Evolutionary conservation across 2,888 invertebrate species (phyloP).

Genomic region (Zhuqinia jingwanae): DNA sequence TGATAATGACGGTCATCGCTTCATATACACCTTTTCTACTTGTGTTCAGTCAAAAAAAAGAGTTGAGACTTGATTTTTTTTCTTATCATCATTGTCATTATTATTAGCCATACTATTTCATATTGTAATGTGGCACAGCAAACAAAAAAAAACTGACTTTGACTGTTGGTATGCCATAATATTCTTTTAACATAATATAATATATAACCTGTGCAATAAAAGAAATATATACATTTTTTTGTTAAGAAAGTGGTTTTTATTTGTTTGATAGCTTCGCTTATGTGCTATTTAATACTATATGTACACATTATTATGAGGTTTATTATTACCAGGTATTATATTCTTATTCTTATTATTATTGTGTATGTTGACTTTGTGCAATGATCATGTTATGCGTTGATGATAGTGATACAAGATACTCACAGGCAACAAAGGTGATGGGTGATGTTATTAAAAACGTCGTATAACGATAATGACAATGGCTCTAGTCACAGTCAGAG

Average conservation of each 20-base stretch:
- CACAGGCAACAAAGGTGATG: conserved; percentile 45
- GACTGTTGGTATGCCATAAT: conserved; percentile 48
- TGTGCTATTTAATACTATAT: too few relatives aligned
- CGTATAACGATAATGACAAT: conserved; percentile 51
- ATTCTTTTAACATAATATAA: conserved; percentile 1
- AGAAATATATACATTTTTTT: conserved; percentile 32
- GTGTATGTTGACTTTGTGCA: conserved; percentile 52
- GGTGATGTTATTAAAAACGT: conserved; percentile 39
- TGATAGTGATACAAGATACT: conserved; percentile 22
- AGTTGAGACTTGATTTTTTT: background rate
- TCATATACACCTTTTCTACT: conserved; percentile 29
- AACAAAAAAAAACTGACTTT: conserved; percentile 25
- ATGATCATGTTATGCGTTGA: conserved; percentile 59
- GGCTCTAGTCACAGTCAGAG: background rate
- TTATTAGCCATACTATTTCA: conserved; percentile 40
- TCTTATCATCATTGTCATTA: conserved; percentile 12
- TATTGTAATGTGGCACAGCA: background rate
- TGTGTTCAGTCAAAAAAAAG: too few relatives aligned
- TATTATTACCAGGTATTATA: conserved; percentile 52
- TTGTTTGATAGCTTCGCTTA: background rate
- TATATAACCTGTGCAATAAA: conserved; percentile 51
- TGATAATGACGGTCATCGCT: conserved; percentile 2
- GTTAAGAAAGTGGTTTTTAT: conserved; percentile 40
- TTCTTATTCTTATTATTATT: conserved; percentile 54
- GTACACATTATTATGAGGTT: conserved; percentile 46